phyloP scores from a whole-genome alignment of 2,797 vertebrate genomes.

The Heteromormyrus szaboi region DNA sequence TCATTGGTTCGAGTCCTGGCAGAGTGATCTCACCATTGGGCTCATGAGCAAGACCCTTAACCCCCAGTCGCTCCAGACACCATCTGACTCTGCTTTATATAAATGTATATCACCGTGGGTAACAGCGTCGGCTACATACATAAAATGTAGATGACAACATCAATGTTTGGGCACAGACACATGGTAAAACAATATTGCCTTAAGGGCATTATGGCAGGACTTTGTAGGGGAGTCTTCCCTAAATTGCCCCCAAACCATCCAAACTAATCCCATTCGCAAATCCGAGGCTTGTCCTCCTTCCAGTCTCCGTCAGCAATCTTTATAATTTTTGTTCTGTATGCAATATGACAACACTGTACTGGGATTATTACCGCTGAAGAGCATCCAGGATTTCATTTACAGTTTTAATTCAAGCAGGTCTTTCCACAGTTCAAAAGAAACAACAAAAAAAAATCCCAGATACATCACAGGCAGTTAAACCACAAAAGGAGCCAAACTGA shows the following conservation, averaged over 20 bases:
- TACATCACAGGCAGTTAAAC: conserved; percentile 10
- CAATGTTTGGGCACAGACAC: not conserved
- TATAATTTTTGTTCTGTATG: not conserved
- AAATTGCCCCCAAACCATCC: not conserved
- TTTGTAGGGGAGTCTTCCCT: not conserved
- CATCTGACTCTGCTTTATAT: not conserved
- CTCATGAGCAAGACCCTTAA: not conserved
- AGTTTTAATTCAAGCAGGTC: conserved; percentile 6
- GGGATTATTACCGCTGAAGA: not conserved
- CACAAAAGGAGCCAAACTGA: not conserved
- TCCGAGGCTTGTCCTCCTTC: not conserved
- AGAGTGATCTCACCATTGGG: not conserved
- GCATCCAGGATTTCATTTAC: not conserved
- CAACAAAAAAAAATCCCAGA: not conserved
- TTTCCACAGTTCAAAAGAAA: not conserved
- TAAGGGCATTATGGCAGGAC: not conserved
- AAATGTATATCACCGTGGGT: not conserved
- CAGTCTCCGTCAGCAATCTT: not conserved
- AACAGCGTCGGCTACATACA: not conserved
- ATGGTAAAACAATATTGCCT: not conserved
- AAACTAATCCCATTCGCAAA: not conserved
- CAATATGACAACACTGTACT: not conserved
- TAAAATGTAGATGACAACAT: not conserved
- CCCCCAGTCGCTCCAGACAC: not conserved
- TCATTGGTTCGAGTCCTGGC: not conserved